These are phyloP conservation scores for Botrylloides violaceus DNA, from an alignment of 23 tunicate genomes.

Conservation along the genomic window DNA sequence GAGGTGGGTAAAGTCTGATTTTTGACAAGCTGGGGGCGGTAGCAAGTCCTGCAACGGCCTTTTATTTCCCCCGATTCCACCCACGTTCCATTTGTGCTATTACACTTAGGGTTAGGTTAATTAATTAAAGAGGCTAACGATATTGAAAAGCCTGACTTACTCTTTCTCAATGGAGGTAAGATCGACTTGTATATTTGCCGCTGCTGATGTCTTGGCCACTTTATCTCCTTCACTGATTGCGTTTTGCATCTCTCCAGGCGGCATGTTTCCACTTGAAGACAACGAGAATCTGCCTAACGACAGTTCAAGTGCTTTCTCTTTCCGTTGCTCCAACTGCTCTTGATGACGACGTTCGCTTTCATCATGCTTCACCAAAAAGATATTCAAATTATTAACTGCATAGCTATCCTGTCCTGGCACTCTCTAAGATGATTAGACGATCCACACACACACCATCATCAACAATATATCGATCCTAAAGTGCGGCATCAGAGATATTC, in stretches of 20 bases:
- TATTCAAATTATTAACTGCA: too few species aligned
- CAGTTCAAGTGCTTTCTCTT: conserved; percentile 82
- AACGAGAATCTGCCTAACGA: conserved; percentile 72
- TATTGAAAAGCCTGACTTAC: not conserved
- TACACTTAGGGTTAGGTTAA: too few species aligned
- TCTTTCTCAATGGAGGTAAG: conserved; percentile 6
- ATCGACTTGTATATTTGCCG: not conserved
- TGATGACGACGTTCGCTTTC: conserved; percentile 96
- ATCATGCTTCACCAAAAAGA: conserved; percentile 54
- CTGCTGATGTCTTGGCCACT: not conserved
- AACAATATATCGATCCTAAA: too few species aligned
- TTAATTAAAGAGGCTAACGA: too few species aligned
- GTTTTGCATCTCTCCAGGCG: conserved; percentile 18
- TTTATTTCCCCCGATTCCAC: too few species aligned
- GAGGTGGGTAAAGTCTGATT: too few species aligned
- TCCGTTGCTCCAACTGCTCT: conserved; percentile 85
- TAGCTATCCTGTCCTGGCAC: too few species aligned
- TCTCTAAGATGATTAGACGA: too few species aligned
- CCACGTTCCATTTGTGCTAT: too few species aligned
- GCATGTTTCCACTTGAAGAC: conserved; percentile 19
- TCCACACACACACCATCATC: too few species aligned
- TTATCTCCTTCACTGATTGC: conserved; percentile 8
- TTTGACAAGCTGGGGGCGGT: too few species aligned
- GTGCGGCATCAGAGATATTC: conserved; percentile 6
- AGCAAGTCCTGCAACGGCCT: too few species aligned